Conservation (phyloP, 1,140 invertebrate genomes). For the Drosophila athabasca region DNA sequence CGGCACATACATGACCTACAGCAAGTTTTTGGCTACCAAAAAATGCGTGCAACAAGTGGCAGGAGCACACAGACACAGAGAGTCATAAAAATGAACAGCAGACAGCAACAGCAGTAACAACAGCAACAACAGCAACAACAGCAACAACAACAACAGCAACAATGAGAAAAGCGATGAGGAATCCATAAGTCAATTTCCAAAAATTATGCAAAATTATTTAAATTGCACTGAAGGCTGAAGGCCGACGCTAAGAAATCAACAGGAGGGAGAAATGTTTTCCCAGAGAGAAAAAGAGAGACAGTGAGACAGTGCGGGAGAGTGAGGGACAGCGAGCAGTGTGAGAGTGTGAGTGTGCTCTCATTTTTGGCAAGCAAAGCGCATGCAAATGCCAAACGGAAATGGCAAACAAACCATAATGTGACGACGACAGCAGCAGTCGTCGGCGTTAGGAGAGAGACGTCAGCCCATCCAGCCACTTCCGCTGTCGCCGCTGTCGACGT, state of each 20-base stretch:
- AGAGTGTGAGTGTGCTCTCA: conserved; percentile 25
- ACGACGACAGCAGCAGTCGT: conserved; percentile 59
- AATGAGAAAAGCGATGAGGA: conserved; percentile 37
- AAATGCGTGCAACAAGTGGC: conserved; percentile 68
- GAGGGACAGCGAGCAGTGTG: conserved; percentile 2
- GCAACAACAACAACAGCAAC: not conserved
- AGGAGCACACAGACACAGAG: conserved; percentile 20
- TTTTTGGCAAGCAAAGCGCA: conserved; percentile 65
- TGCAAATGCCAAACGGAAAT: conserved; percentile 80
- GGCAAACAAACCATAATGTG: conserved; percentile 82
- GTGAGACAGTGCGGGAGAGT: conserved; percentile 17
- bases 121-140: not conserved
- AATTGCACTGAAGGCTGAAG: conserved; percentile 62
- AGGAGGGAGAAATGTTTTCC: conserved; percentile 35
- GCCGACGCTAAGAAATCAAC: conserved; percentile 60
- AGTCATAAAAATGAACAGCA: conserved; percentile 73
- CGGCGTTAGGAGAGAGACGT: too few species aligned
- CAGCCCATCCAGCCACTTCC: conserved; percentile 58
- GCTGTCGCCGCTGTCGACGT: conserved; percentile 34
- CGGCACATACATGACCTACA: conserved; percentile 68
- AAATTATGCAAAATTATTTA: conserved; percentile 84
- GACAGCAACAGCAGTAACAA: conserved; percentile 21
- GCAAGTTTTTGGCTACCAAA: conserved; percentile 53
- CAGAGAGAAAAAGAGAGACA: not conserved
- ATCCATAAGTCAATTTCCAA: conserved; percentile 83